Percentiles rank a stretch among this genome's conserved stretches.
Evolutionary conservation across 1,140 invertebrate genomes (phyloP).

Genomic region (Wasmannia auropunctata): DNA sequence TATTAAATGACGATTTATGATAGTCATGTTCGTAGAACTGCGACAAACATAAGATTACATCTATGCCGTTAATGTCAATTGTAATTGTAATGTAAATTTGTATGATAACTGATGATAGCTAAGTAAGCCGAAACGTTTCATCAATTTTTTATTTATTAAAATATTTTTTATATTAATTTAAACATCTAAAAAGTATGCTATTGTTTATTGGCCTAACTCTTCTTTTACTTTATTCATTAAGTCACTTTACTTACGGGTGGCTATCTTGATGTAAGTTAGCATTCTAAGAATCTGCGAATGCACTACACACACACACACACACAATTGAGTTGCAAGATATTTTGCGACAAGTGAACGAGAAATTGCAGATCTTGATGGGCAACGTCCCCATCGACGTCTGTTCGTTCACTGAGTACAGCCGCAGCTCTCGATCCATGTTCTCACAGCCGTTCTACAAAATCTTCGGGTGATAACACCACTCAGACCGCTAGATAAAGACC

Average conservation of each 20-base stretch:
- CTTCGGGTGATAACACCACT: constrained; percentile 46
- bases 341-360: neutral
- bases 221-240: too few relatives aligned
- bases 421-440: constrained; percentile 46
- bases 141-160: too few relatives aligned
- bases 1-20: too few relatives aligned
- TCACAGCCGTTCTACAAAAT: constrained; percentile 67
- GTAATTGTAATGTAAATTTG: too few relatives aligned
- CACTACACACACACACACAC: neutral
- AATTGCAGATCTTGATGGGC: constrained; percentile 1
- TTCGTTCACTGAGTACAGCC: constrained; percentile 66
- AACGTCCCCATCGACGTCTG: constrained; percentile 57
- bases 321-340: neutral
- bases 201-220: too few relatives aligned
- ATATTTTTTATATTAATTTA: too few relatives aligned
- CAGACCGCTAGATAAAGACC: constrained; percentile 39
- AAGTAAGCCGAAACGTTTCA: too few relatives aligned
- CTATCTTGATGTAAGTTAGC: constrained; percentile 66
- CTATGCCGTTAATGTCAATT: too few relatives aligned
- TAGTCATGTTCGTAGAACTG: too few relatives aligned
- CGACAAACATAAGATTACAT: too few relatives aligned
- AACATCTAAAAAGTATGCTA: too few relatives aligned
- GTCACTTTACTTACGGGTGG: constrained; percentile 61
- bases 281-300: constrained; percentile 14
- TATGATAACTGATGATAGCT: too few relatives aligned